Percentiles rank a stretch among this genome's conserved stretches.
Evolutionary conservation across 2,113 vertebrate genomes (phyloP).

Genomic region (Passerina amoena): DNA sequence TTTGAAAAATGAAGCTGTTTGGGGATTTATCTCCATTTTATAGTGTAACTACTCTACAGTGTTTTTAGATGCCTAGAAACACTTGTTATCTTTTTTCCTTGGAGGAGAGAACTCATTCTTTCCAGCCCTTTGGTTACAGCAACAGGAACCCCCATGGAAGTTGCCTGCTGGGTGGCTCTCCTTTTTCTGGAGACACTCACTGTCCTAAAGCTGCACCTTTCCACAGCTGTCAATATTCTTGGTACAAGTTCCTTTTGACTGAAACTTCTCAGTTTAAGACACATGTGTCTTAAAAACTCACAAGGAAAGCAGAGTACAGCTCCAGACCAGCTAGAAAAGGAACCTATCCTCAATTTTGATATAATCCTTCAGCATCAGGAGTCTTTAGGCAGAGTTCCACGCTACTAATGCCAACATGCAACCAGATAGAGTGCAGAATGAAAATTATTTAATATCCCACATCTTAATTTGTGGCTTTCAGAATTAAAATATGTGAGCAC

Average conservation of each 20-base stretch:
- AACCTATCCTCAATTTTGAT: background rate
- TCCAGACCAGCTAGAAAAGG: background rate
- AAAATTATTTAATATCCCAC: background rate
- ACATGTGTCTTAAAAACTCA: background rate
- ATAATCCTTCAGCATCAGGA: background rate
- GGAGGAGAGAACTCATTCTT: background rate
- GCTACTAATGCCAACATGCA: background rate
- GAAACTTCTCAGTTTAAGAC: background rate
- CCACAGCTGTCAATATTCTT: background rate
- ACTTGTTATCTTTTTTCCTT: background rate
- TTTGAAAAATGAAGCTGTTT: fast-evolving
- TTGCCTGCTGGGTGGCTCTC: background rate
- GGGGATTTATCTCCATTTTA: background rate
- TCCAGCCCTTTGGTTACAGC: fast-evolving
- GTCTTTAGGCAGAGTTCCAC: background rate
- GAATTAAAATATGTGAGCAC: background rate
- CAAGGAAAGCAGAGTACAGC: background rate
- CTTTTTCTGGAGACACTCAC: background rate
- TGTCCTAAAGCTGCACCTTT: background rate
- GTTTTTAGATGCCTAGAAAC: background rate
- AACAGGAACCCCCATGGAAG: fast-evolving
- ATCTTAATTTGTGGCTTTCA: background rate
- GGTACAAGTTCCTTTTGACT: background rate
- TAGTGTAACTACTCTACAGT: fast-evolving
- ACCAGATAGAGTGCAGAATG: background rate